phyloP scores from a whole-genome alignment of 2,113 vertebrate genomes.

The Clarias magur region DNA sequence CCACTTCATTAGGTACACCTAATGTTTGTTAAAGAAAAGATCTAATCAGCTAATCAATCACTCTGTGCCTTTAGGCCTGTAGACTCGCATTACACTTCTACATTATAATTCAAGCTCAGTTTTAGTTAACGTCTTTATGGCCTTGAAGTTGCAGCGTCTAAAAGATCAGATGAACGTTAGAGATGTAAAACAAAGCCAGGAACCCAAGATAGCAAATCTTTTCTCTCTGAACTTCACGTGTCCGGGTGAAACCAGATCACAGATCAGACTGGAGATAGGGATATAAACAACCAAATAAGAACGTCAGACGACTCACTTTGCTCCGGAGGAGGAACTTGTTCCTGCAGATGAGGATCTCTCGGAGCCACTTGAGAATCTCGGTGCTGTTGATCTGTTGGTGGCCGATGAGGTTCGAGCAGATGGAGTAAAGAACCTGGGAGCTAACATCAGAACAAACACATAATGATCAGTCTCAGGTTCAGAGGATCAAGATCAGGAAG shows the following conservation, averaged over 20 bases:
- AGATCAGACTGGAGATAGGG: not conserved
- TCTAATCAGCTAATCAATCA: no score
- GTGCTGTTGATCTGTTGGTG: slow-evolving; percentile 95
- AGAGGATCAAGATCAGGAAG: not conserved
- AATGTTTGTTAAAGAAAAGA: no score
- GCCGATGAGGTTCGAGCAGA: slow-evolving; percentile 91
- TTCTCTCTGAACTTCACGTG: not conserved
- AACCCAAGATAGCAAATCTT: not conserved
- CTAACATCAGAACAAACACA: slow-evolving; percentile 64
- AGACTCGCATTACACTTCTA: not conserved
- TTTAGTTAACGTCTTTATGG: not conserved
- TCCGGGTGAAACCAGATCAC: not conserved
- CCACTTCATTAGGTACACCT: no score
- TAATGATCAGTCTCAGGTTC: slow-evolving; percentile 32
- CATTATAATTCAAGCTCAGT: not conserved
- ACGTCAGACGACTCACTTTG: slow-evolving; percentile 75
- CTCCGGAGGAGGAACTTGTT: slow-evolving; percentile 97
- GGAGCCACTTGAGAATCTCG: slow-evolving; percentile 95
- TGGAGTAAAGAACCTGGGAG: slow-evolving; percentile 94
- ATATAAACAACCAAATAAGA: not conserved
- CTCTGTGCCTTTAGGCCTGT: no score
- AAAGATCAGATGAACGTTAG: not conserved
- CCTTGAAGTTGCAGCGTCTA: not conserved
- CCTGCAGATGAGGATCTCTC: slow-evolving; percentile 97
- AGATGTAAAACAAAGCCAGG: not conserved